Conservation (phyloP, 30 jellyfish, hydroid and myxozoan genomes). For the Pelagia noctiluca region DNA sequence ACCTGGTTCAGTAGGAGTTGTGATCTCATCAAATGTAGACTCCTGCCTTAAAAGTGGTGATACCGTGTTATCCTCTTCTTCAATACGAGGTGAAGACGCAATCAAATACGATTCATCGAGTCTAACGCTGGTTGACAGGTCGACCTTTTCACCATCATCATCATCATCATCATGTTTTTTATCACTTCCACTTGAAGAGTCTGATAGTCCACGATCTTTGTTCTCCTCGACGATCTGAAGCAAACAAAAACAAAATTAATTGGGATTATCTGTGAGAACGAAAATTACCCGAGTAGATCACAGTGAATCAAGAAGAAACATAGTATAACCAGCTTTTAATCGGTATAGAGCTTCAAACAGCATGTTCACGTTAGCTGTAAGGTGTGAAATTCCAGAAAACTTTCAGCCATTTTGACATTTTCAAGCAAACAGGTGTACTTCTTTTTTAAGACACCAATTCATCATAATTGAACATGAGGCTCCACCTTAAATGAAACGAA, state of each 20-base stretch:
- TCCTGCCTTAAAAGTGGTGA: constrained; percentile 56
- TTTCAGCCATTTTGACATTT: no score
- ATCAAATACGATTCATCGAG: constrained; percentile 63
- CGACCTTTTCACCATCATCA: constrained; percentile 5
- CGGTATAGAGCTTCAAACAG: no score
- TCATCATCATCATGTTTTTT: neutral
- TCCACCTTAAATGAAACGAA: no score
- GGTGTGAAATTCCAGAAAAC: no score
- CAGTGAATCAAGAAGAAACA: neutral
- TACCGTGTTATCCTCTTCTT: constrained; percentile 15
- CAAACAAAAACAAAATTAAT: neutral
- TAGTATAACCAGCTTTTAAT: no score
- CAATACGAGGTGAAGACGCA: constrained; percentile 5
- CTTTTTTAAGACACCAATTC: no score
- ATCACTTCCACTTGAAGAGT: constrained; percentile 25
- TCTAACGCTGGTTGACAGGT: constrained; percentile 41
- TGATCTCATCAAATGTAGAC: no score
- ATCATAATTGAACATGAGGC: no score
- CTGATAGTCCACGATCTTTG: constrained; percentile 39
- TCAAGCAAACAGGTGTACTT: no score
- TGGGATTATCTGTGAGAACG: neutral
- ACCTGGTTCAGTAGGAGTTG: no score
- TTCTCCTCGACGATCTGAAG: constrained; percentile 43
- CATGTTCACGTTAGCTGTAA: no score
- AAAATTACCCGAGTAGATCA: no score